Percentiles rank a stretch among this genome's conserved stretches.
These are phyloP conservation scores for Oryzias melastigma DNA, from an alignment of 2,113 vertebrate genomes.

Conservation along the genomic window DNA sequence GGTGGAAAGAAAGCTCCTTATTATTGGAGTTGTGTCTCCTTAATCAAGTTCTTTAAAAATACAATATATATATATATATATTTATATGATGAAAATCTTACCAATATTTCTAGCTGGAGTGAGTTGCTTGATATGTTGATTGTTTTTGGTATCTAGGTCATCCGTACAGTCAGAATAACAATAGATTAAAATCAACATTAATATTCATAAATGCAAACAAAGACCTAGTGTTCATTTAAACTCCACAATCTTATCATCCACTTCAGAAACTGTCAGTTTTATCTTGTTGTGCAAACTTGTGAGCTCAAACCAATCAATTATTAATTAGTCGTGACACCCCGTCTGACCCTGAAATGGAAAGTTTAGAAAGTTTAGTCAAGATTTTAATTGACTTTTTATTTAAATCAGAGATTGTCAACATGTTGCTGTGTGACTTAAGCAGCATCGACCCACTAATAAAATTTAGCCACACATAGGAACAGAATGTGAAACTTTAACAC, in stretches of 20 bases:
- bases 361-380: too few species aligned
- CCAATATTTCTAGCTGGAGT: background rate
- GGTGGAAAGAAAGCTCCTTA: background rate
- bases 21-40: background rate
- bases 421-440: background rate
- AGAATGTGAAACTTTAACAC: background rate
- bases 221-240: conserved; percentile 3
- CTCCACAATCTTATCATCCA: background rate
- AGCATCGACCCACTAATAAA: background rate
- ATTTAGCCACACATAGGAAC: background rate
- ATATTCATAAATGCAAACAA: conserved; percentile 3
- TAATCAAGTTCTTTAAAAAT: background rate
- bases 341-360: background rate
- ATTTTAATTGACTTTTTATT: conserved; percentile 2
- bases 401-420: background rate
- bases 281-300: background rate
- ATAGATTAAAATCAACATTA: too few species aligned
- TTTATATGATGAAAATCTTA: background rate
- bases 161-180: background rate
- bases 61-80: too few species aligned
- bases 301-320: background rate
- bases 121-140: background rate
- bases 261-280: background rate
- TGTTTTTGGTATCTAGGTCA: conserved; percentile 2
- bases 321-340: background rate